Evolutionary conservation across 2,113 vertebrate genomes (phyloP).

Genomic region (Porphyrio hochstetteri): DNA sequence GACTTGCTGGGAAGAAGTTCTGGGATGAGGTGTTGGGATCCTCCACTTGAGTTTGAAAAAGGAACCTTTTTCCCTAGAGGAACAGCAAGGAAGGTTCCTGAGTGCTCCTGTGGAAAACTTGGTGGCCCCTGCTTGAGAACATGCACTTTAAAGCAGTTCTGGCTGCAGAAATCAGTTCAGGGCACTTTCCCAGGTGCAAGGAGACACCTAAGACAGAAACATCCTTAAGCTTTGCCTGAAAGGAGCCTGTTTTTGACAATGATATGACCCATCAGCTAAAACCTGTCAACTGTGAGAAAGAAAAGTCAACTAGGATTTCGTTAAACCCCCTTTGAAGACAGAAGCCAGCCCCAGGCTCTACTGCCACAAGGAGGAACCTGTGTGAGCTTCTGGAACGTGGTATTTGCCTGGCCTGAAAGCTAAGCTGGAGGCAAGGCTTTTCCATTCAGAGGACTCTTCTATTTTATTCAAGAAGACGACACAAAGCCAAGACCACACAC

Average conservation of each 20-base stretch:
- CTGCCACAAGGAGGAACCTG: not conserved
- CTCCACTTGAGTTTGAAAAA: not conserved
- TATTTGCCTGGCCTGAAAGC: not conserved
- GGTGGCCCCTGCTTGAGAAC: not conserved
- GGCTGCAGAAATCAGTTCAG: not conserved
- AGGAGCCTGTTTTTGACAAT: not conserved
- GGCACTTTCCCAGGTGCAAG: not conserved
- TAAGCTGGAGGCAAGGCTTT: not conserved
- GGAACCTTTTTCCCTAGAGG: not conserved
- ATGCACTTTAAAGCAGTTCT: not conserved
- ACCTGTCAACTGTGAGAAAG: not conserved
- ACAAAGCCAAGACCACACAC: not conserved
- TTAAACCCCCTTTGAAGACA: not conserved
- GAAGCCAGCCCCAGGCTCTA: not conserved
- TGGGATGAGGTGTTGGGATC: not conserved
- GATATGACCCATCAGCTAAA: not conserved
- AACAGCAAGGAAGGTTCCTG: not conserved
- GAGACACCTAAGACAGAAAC: not conserved
- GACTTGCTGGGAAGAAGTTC: not conserved
- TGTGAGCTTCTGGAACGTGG: accelerated
- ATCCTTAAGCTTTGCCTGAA: not conserved
- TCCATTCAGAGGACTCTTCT: not conserved
- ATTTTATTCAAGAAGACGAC: not conserved
- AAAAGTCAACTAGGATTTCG: not conserved
- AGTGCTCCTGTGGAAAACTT: not conserved